Conservation (phyloP, 2,888 invertebrate genomes). For the Auanema freiburgensis region DNA sequence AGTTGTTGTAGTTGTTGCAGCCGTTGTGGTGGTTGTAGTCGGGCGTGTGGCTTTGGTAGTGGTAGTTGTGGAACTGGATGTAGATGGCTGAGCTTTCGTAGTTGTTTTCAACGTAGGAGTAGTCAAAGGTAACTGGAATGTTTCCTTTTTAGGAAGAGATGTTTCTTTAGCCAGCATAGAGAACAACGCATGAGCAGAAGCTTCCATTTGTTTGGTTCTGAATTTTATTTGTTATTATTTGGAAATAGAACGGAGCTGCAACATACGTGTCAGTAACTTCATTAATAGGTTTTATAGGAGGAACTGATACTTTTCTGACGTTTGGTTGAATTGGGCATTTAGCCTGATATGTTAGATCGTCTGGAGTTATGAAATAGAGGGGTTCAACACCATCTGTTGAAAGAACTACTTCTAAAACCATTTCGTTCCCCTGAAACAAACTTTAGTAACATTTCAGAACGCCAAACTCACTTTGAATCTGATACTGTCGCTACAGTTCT, state of each 20-base stretch:
- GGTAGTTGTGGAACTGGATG: constrained; percentile 15
- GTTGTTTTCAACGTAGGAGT: constrained; percentile 11
- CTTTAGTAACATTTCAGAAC: not conserved
- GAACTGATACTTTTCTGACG: not conserved
- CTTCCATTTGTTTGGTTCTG: constrained; percentile 36
- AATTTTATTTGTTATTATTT: too few species aligned
- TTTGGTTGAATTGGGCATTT: constrained; percentile 41
- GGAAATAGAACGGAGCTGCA: not conserved
- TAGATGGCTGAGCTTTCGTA: constrained; percentile 13
- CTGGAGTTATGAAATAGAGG: constrained; percentile 64
- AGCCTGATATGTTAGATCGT: constrained; percentile 63
- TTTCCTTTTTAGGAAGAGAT: constrained; percentile 34
- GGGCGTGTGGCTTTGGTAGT: constrained; percentile 21
- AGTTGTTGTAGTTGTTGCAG: constrained; percentile 20
- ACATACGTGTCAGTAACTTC: constrained; percentile 4
- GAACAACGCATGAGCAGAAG: constrained; percentile 49
- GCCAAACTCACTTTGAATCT: constrained; percentile 47
- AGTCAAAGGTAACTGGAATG: constrained; percentile 37
- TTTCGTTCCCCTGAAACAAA: constrained; percentile 54
- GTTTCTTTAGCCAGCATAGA: constrained; percentile 38
- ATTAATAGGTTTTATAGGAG: not conserved
- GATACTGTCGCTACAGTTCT: constrained; percentile 63
- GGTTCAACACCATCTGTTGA: constrained; percentile 65
- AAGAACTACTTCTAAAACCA: constrained; percentile 62
- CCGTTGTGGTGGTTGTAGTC: constrained; percentile 17